Evolutionary conservation across 2,113 vertebrate genomes (phyloP), one percentile per base, ranked within the genome.

Genomic region (Leptodactylus fuscus): DNA sequence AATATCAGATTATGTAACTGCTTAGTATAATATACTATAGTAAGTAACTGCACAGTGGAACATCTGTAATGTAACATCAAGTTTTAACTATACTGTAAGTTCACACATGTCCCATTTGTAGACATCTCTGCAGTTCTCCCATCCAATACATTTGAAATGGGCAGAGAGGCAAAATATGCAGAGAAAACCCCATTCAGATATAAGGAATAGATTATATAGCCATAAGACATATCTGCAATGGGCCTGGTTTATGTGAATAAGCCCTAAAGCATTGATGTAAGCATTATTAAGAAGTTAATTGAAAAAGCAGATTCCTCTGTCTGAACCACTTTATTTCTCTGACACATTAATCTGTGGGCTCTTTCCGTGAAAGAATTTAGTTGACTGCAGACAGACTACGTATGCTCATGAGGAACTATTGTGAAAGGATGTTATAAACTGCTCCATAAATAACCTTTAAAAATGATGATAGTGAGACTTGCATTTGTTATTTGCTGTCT

Each of bases 381-480:
- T 24, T 32, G 32, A 38, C 22, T 48, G 60, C 41, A 9, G 11
- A 29, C 13, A 71, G 22, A 16, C 69, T 58, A 3, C 20, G 36
- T 55, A 38, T 83, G 51, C 81, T 29, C 48, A 71, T 8, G 48
- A 71, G 46, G 27, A 82, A 83, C 12, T 2, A 38, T 36, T 83
- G 20, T 74, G n/a, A 38, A 73, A 83, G 20, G n/a, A 74, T 60
- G 41, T 83, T 44, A 67, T 24, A 62, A 83, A 62, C 51, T 15
- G 16, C 51, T 62, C 44, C 51, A 83, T 83, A 70, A 83, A 75
- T 60, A 83, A 83, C 38, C 36, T 83, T 48, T 67, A 29, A 24
- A 65, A 71, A 34, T 67, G 48, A 69, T 38, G 53, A 76, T 49
- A n/a, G 27, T 20, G 5, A 76, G 49, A 32, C 41, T 51, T 24